A percentile compares a stretch with the other conserved stretches of the same genome.
Conservation (phyloP, 1,140 invertebrate species). For the Drosophila lacertosa region DNA sequence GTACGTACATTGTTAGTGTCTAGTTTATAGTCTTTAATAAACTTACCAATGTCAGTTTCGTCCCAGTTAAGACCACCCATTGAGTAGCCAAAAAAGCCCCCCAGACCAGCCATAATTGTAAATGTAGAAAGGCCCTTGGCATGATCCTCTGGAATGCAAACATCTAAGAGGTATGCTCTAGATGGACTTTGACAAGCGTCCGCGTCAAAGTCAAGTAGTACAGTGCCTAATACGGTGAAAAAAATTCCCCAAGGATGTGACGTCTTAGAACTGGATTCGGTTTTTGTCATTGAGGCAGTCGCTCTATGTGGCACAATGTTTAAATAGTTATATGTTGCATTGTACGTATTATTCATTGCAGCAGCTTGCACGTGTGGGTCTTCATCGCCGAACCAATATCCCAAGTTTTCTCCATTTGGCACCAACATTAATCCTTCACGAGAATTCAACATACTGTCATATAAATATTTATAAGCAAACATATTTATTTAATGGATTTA, state of each 20-base stretch:
- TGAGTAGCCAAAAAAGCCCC: conserved; percentile 96
- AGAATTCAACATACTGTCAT: conserved; percentile 4
- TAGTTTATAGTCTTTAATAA: not conserved
- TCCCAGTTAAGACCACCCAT: conserved; percentile 98
- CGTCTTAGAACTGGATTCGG: conserved; percentile 56
- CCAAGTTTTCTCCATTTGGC: conserved; percentile 94
- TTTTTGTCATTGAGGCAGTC: conserved; percentile 70
- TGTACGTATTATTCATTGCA: conserved; percentile 60
- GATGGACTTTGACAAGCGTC: conserved; percentile 98
- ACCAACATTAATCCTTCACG: conserved; percentile 91
- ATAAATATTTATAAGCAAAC: not conserved
- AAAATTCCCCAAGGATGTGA: conserved; percentile 94
- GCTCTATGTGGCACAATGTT: conserved; percentile 83
- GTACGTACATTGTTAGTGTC: not conserved
- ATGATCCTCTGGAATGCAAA: conserved; percentile 96
- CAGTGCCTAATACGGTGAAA: conserved; percentile 96
- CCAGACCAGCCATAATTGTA: conserved; percentile 97
- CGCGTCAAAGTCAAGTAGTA: conserved; percentile 97
- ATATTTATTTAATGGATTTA: not conserved
- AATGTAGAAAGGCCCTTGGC: conserved; percentile 96
- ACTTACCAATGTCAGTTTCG: conserved; percentile 89
- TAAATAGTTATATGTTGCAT: conserved; percentile 64
- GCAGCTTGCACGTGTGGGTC: conserved; percentile 73
- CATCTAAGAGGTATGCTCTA: conserved; percentile 95
- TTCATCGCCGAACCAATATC: conserved; percentile 91